Evolutionary conservation across 2,888 invertebrate genomes (phyloP).

Genomic region (Choreutis nemorana): DNA sequence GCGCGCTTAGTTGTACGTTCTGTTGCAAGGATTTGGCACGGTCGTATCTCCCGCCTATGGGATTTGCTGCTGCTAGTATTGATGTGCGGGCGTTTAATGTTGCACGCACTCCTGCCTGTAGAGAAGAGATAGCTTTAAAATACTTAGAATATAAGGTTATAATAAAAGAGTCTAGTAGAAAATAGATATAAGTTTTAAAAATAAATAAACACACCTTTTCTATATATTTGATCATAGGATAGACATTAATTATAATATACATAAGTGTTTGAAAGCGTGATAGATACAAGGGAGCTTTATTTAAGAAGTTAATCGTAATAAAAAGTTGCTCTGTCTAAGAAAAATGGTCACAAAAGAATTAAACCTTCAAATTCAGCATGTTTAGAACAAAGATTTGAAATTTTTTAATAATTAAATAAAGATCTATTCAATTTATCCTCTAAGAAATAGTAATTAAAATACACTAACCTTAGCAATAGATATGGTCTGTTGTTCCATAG

Average conservation of each 20-base stretch:
- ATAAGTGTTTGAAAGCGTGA: neutral
- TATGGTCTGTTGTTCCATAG: conserved; percentile 99
- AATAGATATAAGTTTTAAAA: neutral
- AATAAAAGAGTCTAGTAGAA: neutral
- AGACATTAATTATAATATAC: neutral
- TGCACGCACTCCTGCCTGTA: conserved; percentile 92
- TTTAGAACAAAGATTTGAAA: no score
- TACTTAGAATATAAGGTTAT: neutral
- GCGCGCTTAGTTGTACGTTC: conserved; percentile 92
- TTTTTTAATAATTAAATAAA: no score
- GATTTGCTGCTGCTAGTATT: conserved; percentile 98
- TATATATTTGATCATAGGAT: neutral
- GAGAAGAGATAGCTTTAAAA: no score
- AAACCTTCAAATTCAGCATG: no score
- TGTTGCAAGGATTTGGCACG: conserved; percentile 92
- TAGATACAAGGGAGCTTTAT: no score
- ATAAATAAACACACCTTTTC: neutral
- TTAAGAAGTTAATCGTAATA: no score
- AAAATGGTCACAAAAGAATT: no score
- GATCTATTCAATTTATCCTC: no score
- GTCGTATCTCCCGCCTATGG: conserved; percentile 97
- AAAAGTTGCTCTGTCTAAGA: no score
- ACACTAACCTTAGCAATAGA: conserved; percentile 97
- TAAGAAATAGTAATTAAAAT: no score
- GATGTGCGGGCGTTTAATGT: conserved; percentile 97